Evolutionary conservation across 2,113 vertebrate genomes (phyloP), one percentile per base, ranked within the genome.

Genomic region (Tor tambroides): DNA sequence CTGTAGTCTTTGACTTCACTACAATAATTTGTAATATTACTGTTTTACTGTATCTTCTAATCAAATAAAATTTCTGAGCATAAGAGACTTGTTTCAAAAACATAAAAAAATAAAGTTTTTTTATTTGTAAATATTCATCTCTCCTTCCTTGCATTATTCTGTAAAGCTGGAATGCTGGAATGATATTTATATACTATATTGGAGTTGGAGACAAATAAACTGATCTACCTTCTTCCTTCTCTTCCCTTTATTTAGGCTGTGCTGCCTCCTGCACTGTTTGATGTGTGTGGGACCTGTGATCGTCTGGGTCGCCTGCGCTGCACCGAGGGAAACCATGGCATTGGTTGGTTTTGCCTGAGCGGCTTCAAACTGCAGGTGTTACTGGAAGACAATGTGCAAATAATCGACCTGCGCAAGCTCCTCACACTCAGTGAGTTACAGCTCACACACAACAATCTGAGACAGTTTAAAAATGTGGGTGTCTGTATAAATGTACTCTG

Each of bases 381-480:
- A 87, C 90, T 92, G 17, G 84, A 92, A 1, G 86, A 84, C 41
- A 82, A 21, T 0, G 94, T 95, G 69, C 95, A 95, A 79, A 91
- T 91, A 0, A 83, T 96, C 21, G 95, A 96, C 69, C 94, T 96
- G 35, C 92, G 92, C 90, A 96, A 93, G 91, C 92, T 97, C 17
- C 94, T 96, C 75, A 95, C 96, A 77, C 95, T 97, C 85, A 96
- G 96, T 97, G 91, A 76, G 96, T 95, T 38, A 17, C 32, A 80
- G 15, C 19, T 14, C 30, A 26, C 43, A 30, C 51, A 54, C 41
- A 43, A 61, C 28, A 26, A 30, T 26, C n/a, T 65, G n/a, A 30
- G 38, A 28, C 11, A 0, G 6, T 9, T 19, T 87, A 1, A 54
- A 17, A 35, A 46, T 71, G 38, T 54, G 38, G 51, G 1, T 77